Conservation (phyloP, 2,113 vertebrate genomes). For the Urocitellus parryii region DNA sequence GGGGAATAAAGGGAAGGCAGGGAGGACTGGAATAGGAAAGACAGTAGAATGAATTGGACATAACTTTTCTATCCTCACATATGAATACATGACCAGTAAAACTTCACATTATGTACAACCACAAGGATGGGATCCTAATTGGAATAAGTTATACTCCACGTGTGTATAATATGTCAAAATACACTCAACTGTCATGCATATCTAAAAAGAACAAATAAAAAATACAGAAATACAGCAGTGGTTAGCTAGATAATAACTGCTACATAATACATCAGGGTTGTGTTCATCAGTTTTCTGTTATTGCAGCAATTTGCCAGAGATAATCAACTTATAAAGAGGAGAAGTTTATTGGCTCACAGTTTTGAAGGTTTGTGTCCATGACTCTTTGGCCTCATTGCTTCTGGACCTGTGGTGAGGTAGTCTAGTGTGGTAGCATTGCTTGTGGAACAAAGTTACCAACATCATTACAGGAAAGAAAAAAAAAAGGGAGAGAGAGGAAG, state of each 20-base stretch:
- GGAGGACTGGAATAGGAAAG: too few species aligned
- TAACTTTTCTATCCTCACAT: too few species aligned
- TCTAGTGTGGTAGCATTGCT: fast-evolving
- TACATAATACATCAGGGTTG: not conserved
- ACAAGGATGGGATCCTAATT: too few species aligned
- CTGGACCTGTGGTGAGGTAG: not conserved
- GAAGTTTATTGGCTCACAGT: not conserved
- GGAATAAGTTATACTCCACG: too few species aligned
- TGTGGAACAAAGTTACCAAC: not conserved
- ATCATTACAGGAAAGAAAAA: not conserved
- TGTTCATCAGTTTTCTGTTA: not conserved
- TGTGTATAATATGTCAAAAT: too few species aligned
- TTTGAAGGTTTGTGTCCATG: not conserved
- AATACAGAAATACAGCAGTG: not conserved
- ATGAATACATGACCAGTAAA: too few species aligned
- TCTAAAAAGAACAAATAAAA: too few species aligned
- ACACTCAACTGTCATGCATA: too few species aligned
- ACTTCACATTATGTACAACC: too few species aligned
- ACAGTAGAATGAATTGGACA: too few species aligned
- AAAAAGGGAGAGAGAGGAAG: not conserved
- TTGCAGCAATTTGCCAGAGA: not conserved
- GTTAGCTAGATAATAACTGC: not conserved
- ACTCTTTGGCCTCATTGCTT: not conserved
- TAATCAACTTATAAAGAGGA: not conserved
- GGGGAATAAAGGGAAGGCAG: too few species aligned